These are phyloP conservation scores for Teleogryllus oceanicus DNA, from an alignment of 2,888 invertebrate genomes.

Conservation along the genomic window DNA sequence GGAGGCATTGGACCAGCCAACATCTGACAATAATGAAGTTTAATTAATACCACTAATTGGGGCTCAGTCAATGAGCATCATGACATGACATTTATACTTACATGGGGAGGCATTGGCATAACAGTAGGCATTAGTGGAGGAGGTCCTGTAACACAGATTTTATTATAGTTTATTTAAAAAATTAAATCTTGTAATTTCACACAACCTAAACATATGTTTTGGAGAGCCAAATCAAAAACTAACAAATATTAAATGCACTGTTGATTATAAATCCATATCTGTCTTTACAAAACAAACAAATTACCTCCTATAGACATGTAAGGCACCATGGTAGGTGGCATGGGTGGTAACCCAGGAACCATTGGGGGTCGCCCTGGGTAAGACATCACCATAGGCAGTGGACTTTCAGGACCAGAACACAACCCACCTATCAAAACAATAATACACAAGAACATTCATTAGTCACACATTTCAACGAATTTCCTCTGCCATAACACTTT, in stretches of 20 bases:
- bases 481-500: too few relatives aligned
- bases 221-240: too few relatives aligned
- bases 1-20: constrained; percentile 51
- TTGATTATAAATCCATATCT: not conserved
- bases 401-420: constrained; percentile 32
- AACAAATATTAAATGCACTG: too few relatives aligned
- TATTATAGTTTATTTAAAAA: too few relatives aligned
- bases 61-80: too few relatives aligned
- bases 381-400: constrained; percentile 62
- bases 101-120: constrained; percentile 65
- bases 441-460: not conserved
- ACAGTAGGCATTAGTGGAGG: constrained; percentile 41
- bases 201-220: too few relatives aligned
- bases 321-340: constrained; percentile 52
- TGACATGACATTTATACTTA: constrained; percentile 50
- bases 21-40: constrained; percentile 47
- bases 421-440: not conserved
- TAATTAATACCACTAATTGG: constrained; percentile 21
- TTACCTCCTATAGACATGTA: constrained; percentile 49
- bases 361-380: constrained; percentile 83
- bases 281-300: constrained; percentile 20
- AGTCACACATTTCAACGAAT: not conserved
- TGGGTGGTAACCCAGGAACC: constrained; percentile 63
- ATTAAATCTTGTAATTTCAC: too few relatives aligned
- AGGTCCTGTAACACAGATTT: constrained; percentile 32